Percentiles rank a stretch among this genome's conserved stretches.
Evolutionary conservation across 1,140 invertebrate species (phyloP).

Genomic region (Caenorhabditis elegans): DNA sequence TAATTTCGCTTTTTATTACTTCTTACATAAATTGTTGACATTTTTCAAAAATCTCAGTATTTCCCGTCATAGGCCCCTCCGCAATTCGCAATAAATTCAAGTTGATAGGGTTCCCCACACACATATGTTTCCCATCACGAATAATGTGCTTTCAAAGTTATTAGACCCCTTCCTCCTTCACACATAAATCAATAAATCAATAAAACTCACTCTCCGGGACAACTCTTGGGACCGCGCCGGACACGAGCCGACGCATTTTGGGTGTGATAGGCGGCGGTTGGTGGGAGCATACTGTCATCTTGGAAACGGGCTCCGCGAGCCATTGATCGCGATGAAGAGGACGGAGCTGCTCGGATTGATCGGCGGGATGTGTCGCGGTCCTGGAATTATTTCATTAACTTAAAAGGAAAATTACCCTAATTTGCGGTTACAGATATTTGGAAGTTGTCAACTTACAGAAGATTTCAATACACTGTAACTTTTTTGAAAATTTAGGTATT

Average conservation of each 20-base stretch:
- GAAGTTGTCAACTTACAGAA: too few relatives aligned
- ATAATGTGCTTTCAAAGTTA: neutral
- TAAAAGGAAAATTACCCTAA: too few relatives aligned
- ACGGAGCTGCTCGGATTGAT: neutral
- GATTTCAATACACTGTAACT: too few relatives aligned
- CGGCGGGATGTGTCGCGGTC: neutral
- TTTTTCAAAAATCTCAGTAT: too few relatives aligned
- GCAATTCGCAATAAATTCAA: neutral
- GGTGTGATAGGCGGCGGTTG: neutral
- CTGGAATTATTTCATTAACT: too few relatives aligned
- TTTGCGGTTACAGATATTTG: too few relatives aligned
- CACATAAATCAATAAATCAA: neutral
- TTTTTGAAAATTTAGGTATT: too few relatives aligned
- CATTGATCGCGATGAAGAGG: neutral
- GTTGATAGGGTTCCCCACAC: neutral
- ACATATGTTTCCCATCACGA: conserved; percentile 9
- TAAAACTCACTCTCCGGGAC: conserved; percentile 8
- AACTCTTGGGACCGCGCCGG: neutral
- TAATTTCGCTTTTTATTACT: too few relatives aligned
- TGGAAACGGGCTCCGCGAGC: neutral
- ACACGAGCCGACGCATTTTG: neutral
- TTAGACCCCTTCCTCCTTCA: too few relatives aligned
- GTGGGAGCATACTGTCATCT: conserved; percentile 20
- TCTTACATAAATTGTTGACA: too few relatives aligned
- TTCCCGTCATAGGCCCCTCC: neutral